These are phyloP conservation scores for Rhimphoctona megacephalus DNA, from an alignment of 2,888 invertebrate genomes.

Conservation along the genomic window DNA sequence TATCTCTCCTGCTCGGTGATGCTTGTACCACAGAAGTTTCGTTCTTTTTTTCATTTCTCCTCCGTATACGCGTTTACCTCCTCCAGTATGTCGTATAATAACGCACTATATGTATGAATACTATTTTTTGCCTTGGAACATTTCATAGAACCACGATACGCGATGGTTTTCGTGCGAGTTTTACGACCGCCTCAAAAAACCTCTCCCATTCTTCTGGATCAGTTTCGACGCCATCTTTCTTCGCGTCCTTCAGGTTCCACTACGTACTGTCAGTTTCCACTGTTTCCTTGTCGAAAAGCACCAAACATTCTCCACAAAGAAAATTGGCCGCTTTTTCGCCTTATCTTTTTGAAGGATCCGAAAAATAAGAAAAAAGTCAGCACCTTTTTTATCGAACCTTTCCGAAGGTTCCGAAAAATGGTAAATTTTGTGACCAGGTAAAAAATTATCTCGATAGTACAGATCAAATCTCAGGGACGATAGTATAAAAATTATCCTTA, in stretches of 20 bases:
- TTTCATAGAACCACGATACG: conserved; percentile 35
- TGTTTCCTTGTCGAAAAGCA: conserved; percentile 2
- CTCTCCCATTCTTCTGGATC: conserved; percentile 44
- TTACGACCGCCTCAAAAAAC: conserved; percentile 58
- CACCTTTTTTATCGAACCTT: conserved; percentile 10
- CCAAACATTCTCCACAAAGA: neutral
- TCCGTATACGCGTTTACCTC: conserved; percentile 29
- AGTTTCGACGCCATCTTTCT: conserved; percentile 49
- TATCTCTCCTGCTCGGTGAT: conserved; percentile 63
- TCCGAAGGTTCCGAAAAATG: neutral
- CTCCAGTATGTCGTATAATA: conserved; percentile 43
- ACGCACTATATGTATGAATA: conserved; percentile 24
- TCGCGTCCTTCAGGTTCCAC: conserved; percentile 1
- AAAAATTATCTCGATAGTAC: neutral
- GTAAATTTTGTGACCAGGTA: neutral
- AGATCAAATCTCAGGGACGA: conserved; percentile 2
- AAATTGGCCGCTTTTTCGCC: conserved; percentile 31
- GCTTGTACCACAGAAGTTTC: conserved; percentile 54
- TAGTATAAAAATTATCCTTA: neutral
- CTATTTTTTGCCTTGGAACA: conserved; percentile 9
- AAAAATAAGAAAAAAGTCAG: neutral
- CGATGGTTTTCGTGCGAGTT: conserved; percentile 56
- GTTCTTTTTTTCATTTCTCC: conserved; percentile 36
- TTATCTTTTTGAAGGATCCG: conserved; percentile 19
- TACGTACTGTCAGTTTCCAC: conserved; percentile 29